Conservation (phyloP, 1,140 invertebrate species). For the Polypedilum vanderplanki region DNA sequence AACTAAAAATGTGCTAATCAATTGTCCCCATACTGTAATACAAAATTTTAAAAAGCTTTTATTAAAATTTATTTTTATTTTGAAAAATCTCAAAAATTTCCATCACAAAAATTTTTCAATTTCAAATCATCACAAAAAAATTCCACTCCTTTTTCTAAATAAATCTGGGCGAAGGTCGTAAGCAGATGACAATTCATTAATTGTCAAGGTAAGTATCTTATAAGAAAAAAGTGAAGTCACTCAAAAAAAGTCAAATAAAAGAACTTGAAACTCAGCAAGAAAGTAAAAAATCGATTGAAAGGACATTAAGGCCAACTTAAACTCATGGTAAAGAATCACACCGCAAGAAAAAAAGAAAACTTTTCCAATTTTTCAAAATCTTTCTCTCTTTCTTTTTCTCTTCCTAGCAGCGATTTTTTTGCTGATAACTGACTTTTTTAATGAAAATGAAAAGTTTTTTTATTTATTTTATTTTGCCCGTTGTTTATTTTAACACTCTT, state of each 20-base stretch:
- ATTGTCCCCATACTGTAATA: too few species aligned
- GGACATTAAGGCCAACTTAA: background rate
- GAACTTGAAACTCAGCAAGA: background rate
- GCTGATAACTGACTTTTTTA: background rate
- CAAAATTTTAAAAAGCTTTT: background rate
- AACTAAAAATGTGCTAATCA: too few species aligned
- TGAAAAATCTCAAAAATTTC: background rate
- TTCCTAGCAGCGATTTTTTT: background rate
- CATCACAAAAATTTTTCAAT: background rate
- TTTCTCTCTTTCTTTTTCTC: background rate
- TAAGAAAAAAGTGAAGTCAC: constrained; percentile 5
- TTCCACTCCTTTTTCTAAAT: too few species aligned
- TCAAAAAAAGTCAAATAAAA: background rate
- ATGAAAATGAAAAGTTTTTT: background rate
- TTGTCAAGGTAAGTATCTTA: constrained; percentile 17
- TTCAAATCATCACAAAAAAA: background rate
- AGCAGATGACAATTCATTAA: background rate
- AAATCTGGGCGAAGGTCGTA: constrained; percentile 7
- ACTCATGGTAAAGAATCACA: background rate
- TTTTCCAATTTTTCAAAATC: constrained; percentile 6
- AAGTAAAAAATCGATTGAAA: background rate
- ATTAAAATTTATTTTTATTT: background rate
- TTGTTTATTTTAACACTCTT: background rate
- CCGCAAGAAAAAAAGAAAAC: background rate
- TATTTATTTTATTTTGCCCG: background rate